phyloP scores from a whole-genome alignment of 2,888 invertebrate species.

The Tuberolachnus salignus region DNA sequence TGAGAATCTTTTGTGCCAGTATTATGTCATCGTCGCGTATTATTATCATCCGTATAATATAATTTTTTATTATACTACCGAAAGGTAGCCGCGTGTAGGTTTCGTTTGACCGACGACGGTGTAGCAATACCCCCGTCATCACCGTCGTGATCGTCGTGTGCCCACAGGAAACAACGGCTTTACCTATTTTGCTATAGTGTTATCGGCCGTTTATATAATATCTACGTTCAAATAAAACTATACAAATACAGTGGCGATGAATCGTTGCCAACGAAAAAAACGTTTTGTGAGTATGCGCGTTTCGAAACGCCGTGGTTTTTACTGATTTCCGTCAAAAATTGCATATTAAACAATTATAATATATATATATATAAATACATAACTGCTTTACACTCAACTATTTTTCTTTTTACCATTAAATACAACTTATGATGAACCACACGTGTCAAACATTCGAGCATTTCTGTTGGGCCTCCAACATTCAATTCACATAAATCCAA shows the following conservation, averaged over 20 bases:
- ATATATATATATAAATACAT: too few species aligned
- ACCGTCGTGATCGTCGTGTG: neutral
- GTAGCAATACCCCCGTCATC: neutral
- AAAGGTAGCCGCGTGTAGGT: neutral
- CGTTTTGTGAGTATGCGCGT: too few species aligned
- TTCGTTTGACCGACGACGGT: neutral
- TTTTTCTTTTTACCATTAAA: too few species aligned
- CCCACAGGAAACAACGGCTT: constrained; percentile 2
- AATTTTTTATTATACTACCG: too few species aligned
- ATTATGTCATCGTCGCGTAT: constrained; percentile 21
- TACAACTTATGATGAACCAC: too few species aligned
- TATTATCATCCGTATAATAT: neutral
- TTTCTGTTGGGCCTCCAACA: too few species aligned
- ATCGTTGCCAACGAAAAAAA: neutral
- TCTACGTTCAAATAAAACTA: neutral
- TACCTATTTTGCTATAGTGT: neutral
- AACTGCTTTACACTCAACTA: too few species aligned
- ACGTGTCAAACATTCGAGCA: too few species aligned
- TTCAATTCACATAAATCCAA: too few species aligned
- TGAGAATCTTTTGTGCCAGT: constrained; percentile 15
- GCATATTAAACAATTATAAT: too few species aligned
- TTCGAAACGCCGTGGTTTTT: too few species aligned
- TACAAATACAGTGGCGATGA: neutral
- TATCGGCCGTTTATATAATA: neutral
- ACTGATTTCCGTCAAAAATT: too few species aligned